These are phyloP conservation scores for Dicyrtoma fusca DNA, from an alignment of 2,888 invertebrate species.

Conservation along the genomic window DNA sequence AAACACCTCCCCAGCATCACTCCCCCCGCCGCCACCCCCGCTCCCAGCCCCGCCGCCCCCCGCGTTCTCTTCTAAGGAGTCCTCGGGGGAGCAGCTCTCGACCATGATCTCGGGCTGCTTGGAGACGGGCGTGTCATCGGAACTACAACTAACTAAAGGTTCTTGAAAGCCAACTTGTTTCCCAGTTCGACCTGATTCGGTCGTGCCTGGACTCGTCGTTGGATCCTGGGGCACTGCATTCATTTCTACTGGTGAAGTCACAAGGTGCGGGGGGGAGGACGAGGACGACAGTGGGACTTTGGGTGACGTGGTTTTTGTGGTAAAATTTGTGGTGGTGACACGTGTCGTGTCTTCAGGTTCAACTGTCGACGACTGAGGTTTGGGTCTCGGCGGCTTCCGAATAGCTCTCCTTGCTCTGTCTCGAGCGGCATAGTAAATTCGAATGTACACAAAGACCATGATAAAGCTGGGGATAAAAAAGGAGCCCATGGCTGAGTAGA, in stretches of 20 bases:
- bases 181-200: conserved; percentile 2
- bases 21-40: conserved; percentile 13
- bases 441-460: conserved; percentile 99
- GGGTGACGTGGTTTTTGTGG: conserved; percentile 29
- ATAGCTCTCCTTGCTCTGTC: conserved; percentile 86
- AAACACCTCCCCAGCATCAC: neutral
- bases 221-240: conserved; percentile 14
- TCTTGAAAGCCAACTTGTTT: conserved; percentile 55
- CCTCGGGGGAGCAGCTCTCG: conserved; percentile 55
- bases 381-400: conserved; percentile 70
- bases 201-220: neutral
- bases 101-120: conserved; percentile 55
- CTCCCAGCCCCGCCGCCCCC: neutral
- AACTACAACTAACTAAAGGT: conserved; percentile 45
- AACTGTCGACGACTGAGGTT: conserved; percentile 62
- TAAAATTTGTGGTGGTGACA: conserved; percentile 10
- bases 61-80: conserved; percentile 39
- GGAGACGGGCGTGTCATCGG: conserved; percentile 13
- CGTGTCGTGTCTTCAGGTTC: conserved; percentile 60
- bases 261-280: conserved; percentile 34
- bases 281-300: conserved; percentile 35
- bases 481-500: conserved; percentile 96
- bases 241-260: conserved; percentile 37
- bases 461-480: conserved; percentile 99
- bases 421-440: conserved; percentile 96